Evolutionary conservation across 2,113 vertebrate species (phyloP), one percentile per base, ranked within the genome.

Genomic region (Talpa occidentalis): DNA sequence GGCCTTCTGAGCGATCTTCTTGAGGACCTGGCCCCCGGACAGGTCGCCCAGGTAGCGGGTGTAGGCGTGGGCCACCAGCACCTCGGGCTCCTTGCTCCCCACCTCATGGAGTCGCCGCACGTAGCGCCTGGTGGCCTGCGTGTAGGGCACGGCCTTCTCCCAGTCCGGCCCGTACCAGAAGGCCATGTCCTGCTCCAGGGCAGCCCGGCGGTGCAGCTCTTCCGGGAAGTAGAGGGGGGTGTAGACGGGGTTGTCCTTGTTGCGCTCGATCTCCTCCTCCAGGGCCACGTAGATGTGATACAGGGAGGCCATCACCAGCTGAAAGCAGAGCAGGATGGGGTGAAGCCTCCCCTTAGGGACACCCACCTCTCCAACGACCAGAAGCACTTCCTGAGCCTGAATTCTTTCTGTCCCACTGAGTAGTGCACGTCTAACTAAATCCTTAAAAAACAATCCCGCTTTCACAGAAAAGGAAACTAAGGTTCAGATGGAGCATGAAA

Each of bases 1-100:
- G 60, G 99, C 98, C 96, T 99, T 99, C 97, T 99, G 99, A 24
- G 99, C 99, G 3, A 99, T 99, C 47, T 99, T 99, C 94, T 99
- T 99, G 66, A 99, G 98, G 81, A 99, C 98, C 97, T 99, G 99
- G 0, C 99, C 99, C 0, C 99, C 99, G 0, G 99, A 99, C 91
- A 99, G 98, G 97, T 99, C 99, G 1, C 99, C 99, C 17, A 99
- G 97, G 97, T 99, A 99, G 0, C 99, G 98, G 47, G 99, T 99
- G 94, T 99, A 99, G 79, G 99, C 98, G 4, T 99, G 99, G 94
- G 99, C 99, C 44, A 99, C 98, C 96, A 99, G 98, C 67, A 99
- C 98, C 96, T 99, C 99, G 0, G 99, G 99, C 91, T 99, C 98
- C 6, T 96, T 52, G 81, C 85, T 97, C 52, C 99, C 99, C 30